Percentiles rank a stretch among this genome's conserved stretches.
Conservation (phyloP, 2,888 invertebrate species). For the Pollenia labialis region DNA sequence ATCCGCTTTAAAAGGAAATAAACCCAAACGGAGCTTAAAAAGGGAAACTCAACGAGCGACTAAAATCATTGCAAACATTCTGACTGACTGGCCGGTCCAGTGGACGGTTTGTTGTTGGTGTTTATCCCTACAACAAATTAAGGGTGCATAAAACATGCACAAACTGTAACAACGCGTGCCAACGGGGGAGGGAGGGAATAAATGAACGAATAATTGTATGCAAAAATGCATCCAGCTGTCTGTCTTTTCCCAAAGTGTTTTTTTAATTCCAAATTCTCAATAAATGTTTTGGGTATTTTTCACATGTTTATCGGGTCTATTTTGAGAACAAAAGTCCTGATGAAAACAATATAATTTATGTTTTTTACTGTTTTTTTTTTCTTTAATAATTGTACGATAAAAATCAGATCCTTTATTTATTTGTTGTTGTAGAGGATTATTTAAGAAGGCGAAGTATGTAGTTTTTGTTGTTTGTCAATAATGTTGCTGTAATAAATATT, state of each 20-base stretch:
- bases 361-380: slow-evolving; percentile 19
- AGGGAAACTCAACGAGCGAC: slow-evolving; percentile 17
- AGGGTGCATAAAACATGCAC: slow-evolving; percentile 45
- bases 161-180: slow-evolving; percentile 60
- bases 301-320: slow-evolving; percentile 44
- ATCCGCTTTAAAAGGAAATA: slow-evolving; percentile 80
- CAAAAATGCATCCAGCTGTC: slow-evolving; percentile 64
- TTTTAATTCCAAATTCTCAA: slow-evolving; percentile 41
- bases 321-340: slow-evolving; percentile 52
- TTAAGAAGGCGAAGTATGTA: slow-evolving; percentile 10
- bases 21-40: slow-evolving; percentile 51
- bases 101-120: slow-evolving; percentile 22
- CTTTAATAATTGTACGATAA: slow-evolving; percentile 47
- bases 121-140: slow-evolving; percentile 60
- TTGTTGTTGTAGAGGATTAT: slow-evolving; percentile 31
- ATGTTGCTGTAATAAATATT: slow-evolving; percentile 50
- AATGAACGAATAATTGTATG: slow-evolving; percentile 36
- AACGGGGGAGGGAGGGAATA: slow-evolving; percentile 35
- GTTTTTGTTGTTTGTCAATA: slow-evolving; percentile 5
- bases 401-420: slow-evolving; percentile 54
- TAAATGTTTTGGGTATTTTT: slow-evolving; percentile 61
- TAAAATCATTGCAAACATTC: background rate
- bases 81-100: background rate
- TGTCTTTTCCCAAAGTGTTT: background rate
- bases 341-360: slow-evolving; percentile 56